Percentiles rank a stretch among this genome's conserved stretches.
Evolutionary conservation across 2,113 vertebrate species (phyloP).

Genomic region (Sterna hirundo): DNA sequence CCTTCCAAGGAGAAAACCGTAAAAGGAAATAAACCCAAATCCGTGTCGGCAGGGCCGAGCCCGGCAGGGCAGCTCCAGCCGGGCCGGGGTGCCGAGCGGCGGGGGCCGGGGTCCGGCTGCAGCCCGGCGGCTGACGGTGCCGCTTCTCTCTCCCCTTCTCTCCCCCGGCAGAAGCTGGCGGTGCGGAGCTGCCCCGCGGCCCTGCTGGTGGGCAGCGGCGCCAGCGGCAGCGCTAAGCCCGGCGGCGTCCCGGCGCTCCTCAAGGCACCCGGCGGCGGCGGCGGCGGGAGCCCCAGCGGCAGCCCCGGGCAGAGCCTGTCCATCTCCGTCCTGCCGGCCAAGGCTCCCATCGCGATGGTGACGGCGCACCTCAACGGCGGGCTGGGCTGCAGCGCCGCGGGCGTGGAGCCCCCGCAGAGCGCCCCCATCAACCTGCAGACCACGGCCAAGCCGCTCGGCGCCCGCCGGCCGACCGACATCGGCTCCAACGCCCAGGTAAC

Average conservation of each 20-base stretch:
- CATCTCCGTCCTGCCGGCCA: constrained; percentile 80
- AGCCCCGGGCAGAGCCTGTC: constrained; percentile 72
- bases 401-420: constrained; percentile 74
- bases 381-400: constrained; percentile 69
- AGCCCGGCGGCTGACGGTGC: neutral
- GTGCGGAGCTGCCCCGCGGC: constrained; percentile 78
- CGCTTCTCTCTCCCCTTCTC: constrained; percentile 4
- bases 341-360: constrained; percentile 84
- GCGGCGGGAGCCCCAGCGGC: neutral
- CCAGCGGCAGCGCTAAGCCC: constrained; percentile 65
- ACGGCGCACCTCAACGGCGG: constrained; percentile 84
- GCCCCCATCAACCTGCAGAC: constrained; percentile 82
- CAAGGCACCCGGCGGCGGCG: constrained; percentile 59
- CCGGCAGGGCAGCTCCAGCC: neutral
- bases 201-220: constrained; percentile 51
- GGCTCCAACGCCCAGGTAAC: constrained; percentile 71
- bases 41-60: neutral
- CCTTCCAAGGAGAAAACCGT: neutral
- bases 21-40: neutral
- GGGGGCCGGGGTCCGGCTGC: neutral
- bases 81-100: neutral
- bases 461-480: constrained; percentile 71
- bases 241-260: constrained; percentile 73
- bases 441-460: constrained; percentile 45
- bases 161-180: constrained; percentile 78